Evolutionary conservation across 2,113 vertebrate genomes (phyloP).

Genomic region (Archilochus colubris): DNA sequence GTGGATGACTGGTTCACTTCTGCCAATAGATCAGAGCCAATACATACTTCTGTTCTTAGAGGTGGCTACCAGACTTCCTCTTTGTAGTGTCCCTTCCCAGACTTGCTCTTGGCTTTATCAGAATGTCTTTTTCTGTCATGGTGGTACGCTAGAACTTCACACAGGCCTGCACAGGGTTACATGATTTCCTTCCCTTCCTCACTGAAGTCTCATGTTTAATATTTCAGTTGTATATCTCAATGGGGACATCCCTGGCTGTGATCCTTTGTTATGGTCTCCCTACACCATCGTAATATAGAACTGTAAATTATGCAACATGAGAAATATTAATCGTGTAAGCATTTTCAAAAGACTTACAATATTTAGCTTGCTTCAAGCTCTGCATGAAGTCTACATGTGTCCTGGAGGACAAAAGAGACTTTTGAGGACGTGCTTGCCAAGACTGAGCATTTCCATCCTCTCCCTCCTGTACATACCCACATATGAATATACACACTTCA

Average conservation of each 20-base stretch:
- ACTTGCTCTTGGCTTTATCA: not conserved
- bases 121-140: not conserved
- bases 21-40: rapidly evolving
- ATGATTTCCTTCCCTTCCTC: not conserved
- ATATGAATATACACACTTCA: not conserved
- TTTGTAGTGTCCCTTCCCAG: not conserved
- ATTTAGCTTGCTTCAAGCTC: not conserved
- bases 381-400: not conserved
- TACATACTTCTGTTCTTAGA: not conserved
- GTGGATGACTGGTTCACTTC: not conserved
- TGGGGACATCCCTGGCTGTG: not conserved
- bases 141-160: not conserved
- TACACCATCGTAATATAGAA: not conserved
- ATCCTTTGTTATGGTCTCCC: not conserved
- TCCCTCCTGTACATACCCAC: not conserved
- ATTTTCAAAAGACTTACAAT: not conserved
- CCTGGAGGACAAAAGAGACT: not conserved
- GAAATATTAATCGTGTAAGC: not conserved
- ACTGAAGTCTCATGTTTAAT: not conserved
- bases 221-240: not conserved
- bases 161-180: not conserved
- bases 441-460: not conserved
- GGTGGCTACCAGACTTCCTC: not conserved
- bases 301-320: not conserved
- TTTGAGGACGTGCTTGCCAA: not conserved